Conservation (phyloP, 1,140 invertebrate genomes). For the Aricia agestis region DNA sequence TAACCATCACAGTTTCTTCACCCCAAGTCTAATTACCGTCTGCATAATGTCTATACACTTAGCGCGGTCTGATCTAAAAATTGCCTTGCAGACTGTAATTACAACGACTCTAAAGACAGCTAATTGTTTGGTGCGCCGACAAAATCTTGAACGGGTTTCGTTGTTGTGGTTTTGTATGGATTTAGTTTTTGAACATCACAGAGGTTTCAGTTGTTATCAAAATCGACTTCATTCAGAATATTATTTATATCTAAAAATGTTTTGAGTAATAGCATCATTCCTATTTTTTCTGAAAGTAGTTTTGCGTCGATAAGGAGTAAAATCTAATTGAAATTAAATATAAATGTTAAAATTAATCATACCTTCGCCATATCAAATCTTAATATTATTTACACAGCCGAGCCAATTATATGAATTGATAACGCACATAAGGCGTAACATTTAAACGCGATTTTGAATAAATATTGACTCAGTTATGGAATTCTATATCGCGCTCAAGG, state of each 20-base stretch:
- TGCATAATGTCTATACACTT: conserved; percentile 7
- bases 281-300: not conserved
- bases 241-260: no score
- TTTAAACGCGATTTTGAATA: conserved; percentile 3
- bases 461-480: conserved; percentile 11
- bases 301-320: not conserved
- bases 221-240: no score
- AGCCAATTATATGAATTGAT: conserved; percentile 6
- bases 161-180: not conserved
- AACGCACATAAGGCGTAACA: not conserved
- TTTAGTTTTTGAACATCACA: not conserved
- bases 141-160: not conserved
- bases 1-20: conserved; percentile 4
- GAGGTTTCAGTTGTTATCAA: no score
- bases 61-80: not conserved
- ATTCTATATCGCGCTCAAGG: not conserved
- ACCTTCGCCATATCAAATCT: not conserved
- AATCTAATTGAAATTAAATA: not conserved
- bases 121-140: conserved; percentile 1
- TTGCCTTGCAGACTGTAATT: not conserved
- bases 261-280: no score
- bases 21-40: conserved; percentile 7
- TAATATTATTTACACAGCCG: not conserved
- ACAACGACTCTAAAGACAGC: not conserved
- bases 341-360: conserved; percentile 4